A percentile compares a stretch with the other conserved stretches of the same genome.
phyloP scores from a whole-genome alignment of 2,113 vertebrate genomes.

The Alethe castanea region DNA sequence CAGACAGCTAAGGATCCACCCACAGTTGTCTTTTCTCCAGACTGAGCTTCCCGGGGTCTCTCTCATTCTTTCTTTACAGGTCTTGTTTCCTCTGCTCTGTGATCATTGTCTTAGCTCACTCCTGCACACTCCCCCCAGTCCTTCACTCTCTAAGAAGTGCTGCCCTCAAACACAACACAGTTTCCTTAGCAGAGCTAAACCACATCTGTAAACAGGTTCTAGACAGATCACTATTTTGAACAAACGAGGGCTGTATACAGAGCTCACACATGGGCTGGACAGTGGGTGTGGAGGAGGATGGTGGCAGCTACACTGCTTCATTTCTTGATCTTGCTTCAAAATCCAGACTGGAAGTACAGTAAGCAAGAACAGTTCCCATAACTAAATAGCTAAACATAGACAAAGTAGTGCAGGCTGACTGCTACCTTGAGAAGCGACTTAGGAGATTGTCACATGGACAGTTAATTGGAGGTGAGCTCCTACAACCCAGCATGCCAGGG shows the following conservation, averaged over 20 bases:
- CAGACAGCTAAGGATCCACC: constrained; percentile 37
- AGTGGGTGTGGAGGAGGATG: neutral
- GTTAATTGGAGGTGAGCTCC: neutral
- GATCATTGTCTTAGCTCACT: neutral
- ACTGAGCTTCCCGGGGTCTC: neutral
- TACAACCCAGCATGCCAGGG: neutral
- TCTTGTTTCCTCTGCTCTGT: neutral
- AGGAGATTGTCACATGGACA: neutral
- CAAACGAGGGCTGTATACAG: fast-evolving
- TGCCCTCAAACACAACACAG: neutral
- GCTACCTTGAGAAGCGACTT: neutral
- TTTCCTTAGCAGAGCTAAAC: neutral
- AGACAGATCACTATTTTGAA: neutral
- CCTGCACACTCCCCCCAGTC: neutral
- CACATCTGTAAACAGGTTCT: neutral
- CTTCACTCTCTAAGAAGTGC: neutral
- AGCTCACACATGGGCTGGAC: neutral
- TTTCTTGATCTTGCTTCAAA: neutral
- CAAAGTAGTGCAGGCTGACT: neutral
- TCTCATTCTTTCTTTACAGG: neutral
- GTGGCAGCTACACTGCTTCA: neutral
- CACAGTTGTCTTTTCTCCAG: constrained; percentile 1
- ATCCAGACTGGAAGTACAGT: neutral
- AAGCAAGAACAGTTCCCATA: neutral
- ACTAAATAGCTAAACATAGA: neutral